Conservation (phyloP, 2,888 invertebrate genomes). For the Drosophila tripunctata region DNA sequence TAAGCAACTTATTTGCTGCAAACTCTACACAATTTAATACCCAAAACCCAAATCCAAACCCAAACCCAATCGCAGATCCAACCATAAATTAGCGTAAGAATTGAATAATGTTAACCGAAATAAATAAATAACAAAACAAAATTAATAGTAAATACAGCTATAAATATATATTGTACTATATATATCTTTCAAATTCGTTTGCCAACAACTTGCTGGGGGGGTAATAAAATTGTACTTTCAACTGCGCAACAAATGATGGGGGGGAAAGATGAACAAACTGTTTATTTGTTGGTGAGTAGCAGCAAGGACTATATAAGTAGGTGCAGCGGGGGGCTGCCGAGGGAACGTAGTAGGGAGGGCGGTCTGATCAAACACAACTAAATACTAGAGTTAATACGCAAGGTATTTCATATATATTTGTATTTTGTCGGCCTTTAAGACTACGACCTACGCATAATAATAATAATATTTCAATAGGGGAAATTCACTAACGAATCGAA, state of each 20-base stretch:
- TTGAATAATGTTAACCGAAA: constrained; percentile 52
- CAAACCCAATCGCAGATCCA: constrained; percentile 24
- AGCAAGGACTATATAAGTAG: constrained; percentile 55
- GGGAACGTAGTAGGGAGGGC: too few relatives aligned
- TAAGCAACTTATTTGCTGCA: constrained; percentile 63
- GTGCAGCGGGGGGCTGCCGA: constrained; percentile 60
- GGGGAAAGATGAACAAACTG: constrained; percentile 12
- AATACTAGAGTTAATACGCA: constrained; percentile 47
- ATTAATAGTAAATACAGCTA: constrained; percentile 56
- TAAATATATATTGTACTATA: constrained; percentile 13
- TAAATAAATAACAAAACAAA: constrained; percentile 63
- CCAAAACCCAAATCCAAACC: not conserved
- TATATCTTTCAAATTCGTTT: constrained; percentile 38
- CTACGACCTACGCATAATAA: constrained; percentile 64
- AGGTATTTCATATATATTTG: constrained; percentile 28
- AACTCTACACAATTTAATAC: constrained; percentile 27
- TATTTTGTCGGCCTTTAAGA: constrained; percentile 46
- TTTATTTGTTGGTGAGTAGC: constrained; percentile 34
- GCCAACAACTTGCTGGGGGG: constrained; percentile 55
- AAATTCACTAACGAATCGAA: constrained; percentile 39
- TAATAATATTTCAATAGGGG: constrained; percentile 11
- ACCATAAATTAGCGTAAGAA: constrained; percentile 57
- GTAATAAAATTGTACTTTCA: constrained; percentile 49
- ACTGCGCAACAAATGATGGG: constrained; percentile 40
- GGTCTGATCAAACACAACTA: constrained; percentile 70